Percentiles rank a stretch among this genome's conserved stretches.
These are phyloP conservation scores for Scortum barcoo DNA, from an alignment of 2,113 vertebrate species.

Conservation along the genomic window DNA sequence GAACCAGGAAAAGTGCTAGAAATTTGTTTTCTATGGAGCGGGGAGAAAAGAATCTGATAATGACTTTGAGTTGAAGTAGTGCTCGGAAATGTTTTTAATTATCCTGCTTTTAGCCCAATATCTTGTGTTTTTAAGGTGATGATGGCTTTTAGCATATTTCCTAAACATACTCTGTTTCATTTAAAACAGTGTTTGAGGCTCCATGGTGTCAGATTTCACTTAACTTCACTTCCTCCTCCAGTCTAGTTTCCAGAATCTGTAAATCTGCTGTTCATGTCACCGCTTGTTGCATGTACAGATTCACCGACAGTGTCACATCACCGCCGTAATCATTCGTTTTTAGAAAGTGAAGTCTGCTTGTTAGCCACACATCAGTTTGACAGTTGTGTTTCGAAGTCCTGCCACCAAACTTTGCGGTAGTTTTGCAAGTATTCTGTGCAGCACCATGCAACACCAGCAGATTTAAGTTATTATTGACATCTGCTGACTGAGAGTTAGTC, in stretches of 20 bases:
- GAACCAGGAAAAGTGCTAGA: too few species aligned
- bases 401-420: not conserved
- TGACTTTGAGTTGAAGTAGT: too few species aligned
- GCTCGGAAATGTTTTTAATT: too few species aligned
- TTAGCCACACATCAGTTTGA: not conserved
- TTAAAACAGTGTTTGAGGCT: too few species aligned
- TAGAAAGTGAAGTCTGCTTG: not conserved
- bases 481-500: conserved; percentile 55
- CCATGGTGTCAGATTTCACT: not conserved
- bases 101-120: too few species aligned
- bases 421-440: not conserved
- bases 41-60: too few species aligned
- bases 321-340: not conserved
- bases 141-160: too few species aligned
- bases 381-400: not conserved
- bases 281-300: not conserved
- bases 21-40: too few species aligned
- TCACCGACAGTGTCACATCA: not conserved
- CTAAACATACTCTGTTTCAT: not conserved
- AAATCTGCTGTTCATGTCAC: not conserved
- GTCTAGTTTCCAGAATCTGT: not conserved
- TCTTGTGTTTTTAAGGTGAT: too few species aligned
- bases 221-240: not conserved
- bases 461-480: conserved; percentile 60
- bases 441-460: not conserved